These are phyloP conservation scores for Auanema freiburgensis DNA, from an alignment of 2,888 invertebrate genomes.

Conservation along the genomic window DNA sequence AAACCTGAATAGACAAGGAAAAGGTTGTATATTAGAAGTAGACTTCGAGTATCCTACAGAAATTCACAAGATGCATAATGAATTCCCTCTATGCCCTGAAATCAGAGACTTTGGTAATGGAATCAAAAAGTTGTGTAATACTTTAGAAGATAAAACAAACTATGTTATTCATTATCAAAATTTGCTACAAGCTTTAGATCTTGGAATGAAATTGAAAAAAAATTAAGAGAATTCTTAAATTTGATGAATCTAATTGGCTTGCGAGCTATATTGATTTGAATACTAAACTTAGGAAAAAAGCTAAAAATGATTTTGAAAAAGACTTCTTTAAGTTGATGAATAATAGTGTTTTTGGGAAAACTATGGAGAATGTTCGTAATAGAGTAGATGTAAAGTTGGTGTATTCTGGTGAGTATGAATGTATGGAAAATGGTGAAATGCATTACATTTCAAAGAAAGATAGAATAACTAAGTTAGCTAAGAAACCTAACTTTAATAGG, in stretches of 20 bases:
- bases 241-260: constrained; percentile 14
- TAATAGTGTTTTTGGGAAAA: constrained; percentile 65
- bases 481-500: constrained; percentile 31
- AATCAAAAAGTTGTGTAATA: constrained; percentile 30
- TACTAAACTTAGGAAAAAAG: constrained; percentile 43
- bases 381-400: constrained; percentile 58
- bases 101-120: constrained; percentile 20
- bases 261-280: constrained; percentile 27
- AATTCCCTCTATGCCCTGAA: constrained; percentile 55
- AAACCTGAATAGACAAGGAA: constrained; percentile 19
- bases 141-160: constrained; percentile 28
- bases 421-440: constrained; percentile 2
- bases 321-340: constrained; percentile 65
- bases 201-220: too few species aligned
- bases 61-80: constrained; percentile 62
- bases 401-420: constrained; percentile 3
- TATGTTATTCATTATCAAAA: constrained; percentile 39
- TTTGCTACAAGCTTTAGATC: constrained; percentile 16
- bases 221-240: constrained; percentile 17
- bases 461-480: constrained; percentile 21
- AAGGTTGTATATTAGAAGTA: constrained; percentile 65
- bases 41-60: constrained; percentile 65
- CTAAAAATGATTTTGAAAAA: constrained; percentile 61
- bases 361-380: constrained; percentile 66
- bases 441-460: constrained; percentile 17